Conservation (phyloP, 2,797 vertebrate genomes). For the Molothrus ater region DNA sequence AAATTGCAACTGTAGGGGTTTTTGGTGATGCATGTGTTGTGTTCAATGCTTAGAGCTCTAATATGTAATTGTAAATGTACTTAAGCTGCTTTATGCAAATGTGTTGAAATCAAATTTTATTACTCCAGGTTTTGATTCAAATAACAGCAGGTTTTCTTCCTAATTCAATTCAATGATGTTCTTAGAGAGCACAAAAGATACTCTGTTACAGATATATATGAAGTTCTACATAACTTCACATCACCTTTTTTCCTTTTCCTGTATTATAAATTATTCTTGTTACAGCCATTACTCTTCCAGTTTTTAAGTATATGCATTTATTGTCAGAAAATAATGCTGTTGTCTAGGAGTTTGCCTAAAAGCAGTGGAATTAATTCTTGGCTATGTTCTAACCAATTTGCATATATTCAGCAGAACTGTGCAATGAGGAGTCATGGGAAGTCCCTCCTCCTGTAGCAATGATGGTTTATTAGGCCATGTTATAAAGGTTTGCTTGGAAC, state of each 20-base stretch:
- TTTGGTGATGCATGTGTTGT: slow-evolving; percentile 42
- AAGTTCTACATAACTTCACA: neutral
- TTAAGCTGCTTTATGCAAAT: slow-evolving; percentile 68
- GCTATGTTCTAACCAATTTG: neutral
- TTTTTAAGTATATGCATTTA: neutral
- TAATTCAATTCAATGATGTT: slow-evolving; percentile 21
- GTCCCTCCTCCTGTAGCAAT: neutral
- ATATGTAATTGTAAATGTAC: slow-evolving; percentile 57
- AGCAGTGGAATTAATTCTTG: neutral
- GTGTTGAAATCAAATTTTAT: slow-evolving; percentile 40
- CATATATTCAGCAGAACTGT: neutral
- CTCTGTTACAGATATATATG: neutral
- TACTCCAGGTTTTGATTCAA: slow-evolving; percentile 33
- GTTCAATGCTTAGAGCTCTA: slow-evolving; percentile 55
- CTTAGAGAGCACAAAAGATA: neutral
- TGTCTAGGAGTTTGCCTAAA: neutral
- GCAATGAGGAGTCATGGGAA: neutral
- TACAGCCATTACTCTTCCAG: neutral
- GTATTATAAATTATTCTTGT: neutral
- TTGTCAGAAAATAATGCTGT: neutral
- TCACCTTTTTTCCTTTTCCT: neutral
- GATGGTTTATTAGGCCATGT: neutral
- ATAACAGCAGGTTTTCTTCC: slow-evolving; percentile 41
- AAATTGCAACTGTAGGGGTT: slow-evolving; percentile 48
- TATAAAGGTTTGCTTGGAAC: neutral